Evolutionary conservation across 35 echinoderm and acorn worm genomes (phyloP), one percentile per base, ranked within the genome.

Genomic region (Anneissia japonica): DNA sequence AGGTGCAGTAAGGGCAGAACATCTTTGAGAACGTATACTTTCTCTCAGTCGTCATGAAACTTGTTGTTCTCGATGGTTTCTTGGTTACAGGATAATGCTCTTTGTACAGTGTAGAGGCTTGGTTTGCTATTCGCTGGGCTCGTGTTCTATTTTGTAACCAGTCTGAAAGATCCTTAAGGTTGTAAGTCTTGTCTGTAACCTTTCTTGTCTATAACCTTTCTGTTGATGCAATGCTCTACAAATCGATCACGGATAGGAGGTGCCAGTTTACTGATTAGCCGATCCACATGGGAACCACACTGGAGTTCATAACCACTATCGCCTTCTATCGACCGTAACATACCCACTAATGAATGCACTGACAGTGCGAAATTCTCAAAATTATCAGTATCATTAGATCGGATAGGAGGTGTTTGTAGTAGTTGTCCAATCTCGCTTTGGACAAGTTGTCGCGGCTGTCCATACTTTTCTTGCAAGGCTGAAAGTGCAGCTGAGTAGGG

Each of bases 391-490:
- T 86, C 84, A 38, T 21, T 74, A 33, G 1, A 37, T 36, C 77
- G 74, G 34, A 86, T 86, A 19, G 32, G 36, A n/a, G 73, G 72
- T n/a, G 84, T 81, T 41, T 41, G 32, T 77, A 87, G 79, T 17
- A 56, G 79, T 37, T 39, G 19, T 87, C 75, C 75, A 26, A 87
- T 34, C 32, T 87, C 76, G 46, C 86, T 79, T 26, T 81, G 38
- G 11, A 87, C 37, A n/a, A 87, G 45, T 80, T 87, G 86, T 46
- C 76, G 35, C 32, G 77, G 86, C 46, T 79, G 75, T 26, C 81
- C 34, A 82, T 82, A 82, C 32, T 82, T 82, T n/a, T 82, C 81
- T 32, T 16, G 37, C 23, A 82, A 38, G 23, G 84, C 84, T 30
- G 36, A 31, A 21, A 86, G 36, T 32, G 72, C 84, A n/a, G 33